phyloP scores from a whole-genome alignment of 2,113 vertebrate genomes.

The Coryphaenoides rupestris region DNA sequence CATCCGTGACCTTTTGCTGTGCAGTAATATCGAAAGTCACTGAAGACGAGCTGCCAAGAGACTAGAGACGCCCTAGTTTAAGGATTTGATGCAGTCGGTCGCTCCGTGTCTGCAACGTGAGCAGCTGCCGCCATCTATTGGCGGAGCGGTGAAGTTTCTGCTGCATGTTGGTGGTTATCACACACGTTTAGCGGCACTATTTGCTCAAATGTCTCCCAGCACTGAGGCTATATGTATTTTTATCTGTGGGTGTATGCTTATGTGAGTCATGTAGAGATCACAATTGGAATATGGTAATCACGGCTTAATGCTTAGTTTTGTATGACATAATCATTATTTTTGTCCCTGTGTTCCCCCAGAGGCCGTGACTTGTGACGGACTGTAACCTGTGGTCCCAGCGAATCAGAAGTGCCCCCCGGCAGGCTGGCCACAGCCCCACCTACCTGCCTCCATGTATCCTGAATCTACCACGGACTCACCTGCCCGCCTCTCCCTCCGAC shows the following conservation, averaged over 20 bases:
- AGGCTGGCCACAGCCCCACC: constrained; percentile 64
- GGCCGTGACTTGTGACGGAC: constrained; percentile 46
- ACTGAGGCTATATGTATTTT: too few species aligned
- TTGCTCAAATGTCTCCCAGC: too few species aligned
- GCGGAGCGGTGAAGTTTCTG: constrained; percentile 5
- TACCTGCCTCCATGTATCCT: constrained; percentile 93
- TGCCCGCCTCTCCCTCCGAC: constrained; percentile 92
- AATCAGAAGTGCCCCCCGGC: constrained; percentile 54
- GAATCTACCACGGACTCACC: constrained; percentile 98
- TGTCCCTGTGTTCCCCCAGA: constrained; percentile 32
- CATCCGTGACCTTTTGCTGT: neutral
- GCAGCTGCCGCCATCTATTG: constrained; percentile 64
- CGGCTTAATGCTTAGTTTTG: too few species aligned
- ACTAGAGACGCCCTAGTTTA: constrained; percentile 2
- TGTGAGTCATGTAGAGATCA: too few species aligned
- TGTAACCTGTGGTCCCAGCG: constrained; percentile 42
- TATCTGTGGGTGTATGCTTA: too few species aligned
- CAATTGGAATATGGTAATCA: too few species aligned
- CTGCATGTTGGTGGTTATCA: neutral
- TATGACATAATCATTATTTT: neutral
- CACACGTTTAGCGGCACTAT: too few species aligned
- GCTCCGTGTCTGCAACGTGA: constrained; percentile 23
- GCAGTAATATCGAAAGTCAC: constrained; percentile 1
- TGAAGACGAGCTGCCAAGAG: neutral
- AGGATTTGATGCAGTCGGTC: constrained; percentile 34